These are phyloP conservation scores for Garrulus glandarius DNA, from an alignment of 2,797 vertebrate genomes.

Conservation along the genomic window DNA sequence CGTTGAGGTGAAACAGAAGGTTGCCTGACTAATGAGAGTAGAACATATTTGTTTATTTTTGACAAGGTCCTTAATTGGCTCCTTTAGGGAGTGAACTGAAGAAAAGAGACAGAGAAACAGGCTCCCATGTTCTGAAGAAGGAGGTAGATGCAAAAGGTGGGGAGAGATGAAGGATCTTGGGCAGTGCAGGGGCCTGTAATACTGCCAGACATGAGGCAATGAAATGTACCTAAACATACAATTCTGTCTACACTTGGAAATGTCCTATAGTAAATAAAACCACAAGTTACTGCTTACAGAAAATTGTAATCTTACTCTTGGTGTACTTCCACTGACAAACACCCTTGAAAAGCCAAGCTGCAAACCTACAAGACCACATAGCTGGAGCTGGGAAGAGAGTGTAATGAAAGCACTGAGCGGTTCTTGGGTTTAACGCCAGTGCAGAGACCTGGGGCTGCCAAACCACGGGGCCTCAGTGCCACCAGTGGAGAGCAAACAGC, in stretches of 20 bases:
- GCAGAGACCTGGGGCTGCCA: rapidly evolving
- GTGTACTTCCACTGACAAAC: background rate
- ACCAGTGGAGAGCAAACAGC: background rate
- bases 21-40: constrained; percentile 6
- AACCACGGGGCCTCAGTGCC: background rate
- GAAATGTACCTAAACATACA: background rate
- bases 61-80: background rate
- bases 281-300: background rate
- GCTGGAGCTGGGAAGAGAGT: background rate
- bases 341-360: background rate
- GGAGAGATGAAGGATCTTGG: background rate
- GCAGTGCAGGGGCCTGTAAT: background rate
- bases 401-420: rapidly evolving
- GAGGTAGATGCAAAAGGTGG: background rate
- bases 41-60: constrained; percentile 18
- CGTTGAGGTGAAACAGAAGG: background rate
- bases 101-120: constrained; percentile 8
- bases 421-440: background rate
- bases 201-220: background rate
- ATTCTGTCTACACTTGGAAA: background rate
- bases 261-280: background rate
- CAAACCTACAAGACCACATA: background rate
- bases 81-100: background rate
- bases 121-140: background rate
- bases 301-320: background rate